Evolutionary conservation across 2,113 vertebrate species (phyloP).

Genomic region (Rhea pennata): DNA sequence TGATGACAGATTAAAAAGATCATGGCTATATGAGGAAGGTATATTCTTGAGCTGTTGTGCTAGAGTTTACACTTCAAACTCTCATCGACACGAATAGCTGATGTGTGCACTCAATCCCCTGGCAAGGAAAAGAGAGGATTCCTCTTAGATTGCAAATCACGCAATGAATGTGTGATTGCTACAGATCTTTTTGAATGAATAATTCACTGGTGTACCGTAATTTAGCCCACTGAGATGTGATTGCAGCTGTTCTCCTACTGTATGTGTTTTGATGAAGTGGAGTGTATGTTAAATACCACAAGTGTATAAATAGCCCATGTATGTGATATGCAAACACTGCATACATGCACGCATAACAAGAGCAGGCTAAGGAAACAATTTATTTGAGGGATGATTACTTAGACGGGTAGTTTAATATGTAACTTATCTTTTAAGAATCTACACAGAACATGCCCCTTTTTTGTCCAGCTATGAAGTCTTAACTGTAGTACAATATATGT

Average conservation of each 20-base stretch:
- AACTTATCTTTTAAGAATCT: background rate
- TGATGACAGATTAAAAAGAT: background rate
- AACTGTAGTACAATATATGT: background rate
- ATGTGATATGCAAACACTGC: slow-evolving; percentile 11
- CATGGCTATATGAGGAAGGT: background rate
- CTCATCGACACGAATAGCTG: background rate
- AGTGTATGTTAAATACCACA: slow-evolving; percentile 15
- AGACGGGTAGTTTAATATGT: background rate
- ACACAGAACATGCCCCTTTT: background rate
- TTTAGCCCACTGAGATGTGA: slow-evolving; percentile 64
- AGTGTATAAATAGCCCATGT: slow-evolving; percentile 50
- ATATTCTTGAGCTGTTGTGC: background rate
- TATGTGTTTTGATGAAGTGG: slow-evolving; percentile 61
- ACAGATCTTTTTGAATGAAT: slow-evolving; percentile 62
- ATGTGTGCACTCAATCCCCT: background rate
- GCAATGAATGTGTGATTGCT: slow-evolving; percentile 37
- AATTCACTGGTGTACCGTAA: slow-evolving; percentile 61
- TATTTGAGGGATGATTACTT: background rate
- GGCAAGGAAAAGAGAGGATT: background rate
- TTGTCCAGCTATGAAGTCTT: background rate
- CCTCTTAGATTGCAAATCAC: slow-evolving; percentile 49
- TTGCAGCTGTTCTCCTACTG: slow-evolving; percentile 60
- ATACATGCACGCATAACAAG: background rate
- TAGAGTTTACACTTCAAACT: background rate
- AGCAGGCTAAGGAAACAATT: background rate